Conservation (phyloP, 2,797 vertebrate genomes). For the Urophycis tenuis region DNA sequence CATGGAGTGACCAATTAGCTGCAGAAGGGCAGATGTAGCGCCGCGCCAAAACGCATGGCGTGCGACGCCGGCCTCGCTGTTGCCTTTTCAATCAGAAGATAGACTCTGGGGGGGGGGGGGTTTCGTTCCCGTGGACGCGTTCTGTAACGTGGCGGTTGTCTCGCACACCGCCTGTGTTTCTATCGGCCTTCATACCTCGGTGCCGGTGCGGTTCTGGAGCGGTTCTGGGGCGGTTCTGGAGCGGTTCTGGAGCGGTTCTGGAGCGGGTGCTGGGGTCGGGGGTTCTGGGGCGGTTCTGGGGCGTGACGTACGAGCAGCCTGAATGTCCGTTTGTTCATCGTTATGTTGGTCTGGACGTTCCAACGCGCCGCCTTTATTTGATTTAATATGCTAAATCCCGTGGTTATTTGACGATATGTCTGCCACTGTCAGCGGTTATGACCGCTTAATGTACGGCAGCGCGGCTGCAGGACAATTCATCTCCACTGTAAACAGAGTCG, state of each 20-base stretch:
- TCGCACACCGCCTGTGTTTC: not conserved
- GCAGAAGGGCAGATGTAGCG: conserved; percentile 59
- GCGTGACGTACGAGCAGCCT: not conserved
- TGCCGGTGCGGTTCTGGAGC: not conserved
- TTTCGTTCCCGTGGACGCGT: too few species aligned
- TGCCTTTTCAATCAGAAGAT: conserved; percentile 49
- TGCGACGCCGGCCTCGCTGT: conserved; percentile 40
- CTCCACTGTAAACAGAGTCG: not conserved
- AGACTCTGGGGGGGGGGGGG: too few species aligned
- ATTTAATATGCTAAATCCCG: conserved; percentile 1
- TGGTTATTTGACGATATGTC: not conserved
- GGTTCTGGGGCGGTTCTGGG: too few species aligned
- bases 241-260: too few species aligned
- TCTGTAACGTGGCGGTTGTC: too few species aligned
- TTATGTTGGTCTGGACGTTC: not conserved
- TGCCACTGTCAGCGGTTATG: not conserved
- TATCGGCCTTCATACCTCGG: not conserved
- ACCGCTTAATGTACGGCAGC: not conserved
- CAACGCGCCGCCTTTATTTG: not conserved
- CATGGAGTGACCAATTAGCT: conserved; percentile 61
- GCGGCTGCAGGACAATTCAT: not conserved
- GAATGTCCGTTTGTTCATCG: not conserved
- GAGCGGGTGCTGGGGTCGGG: too few species aligned
- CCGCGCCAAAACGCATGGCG: conserved; percentile 6
- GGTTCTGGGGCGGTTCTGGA: not conserved